These are phyloP conservation scores for Anableps anableps DNA, from an alignment of 2,797 vertebrate genomes.

Conservation along the genomic window DNA sequence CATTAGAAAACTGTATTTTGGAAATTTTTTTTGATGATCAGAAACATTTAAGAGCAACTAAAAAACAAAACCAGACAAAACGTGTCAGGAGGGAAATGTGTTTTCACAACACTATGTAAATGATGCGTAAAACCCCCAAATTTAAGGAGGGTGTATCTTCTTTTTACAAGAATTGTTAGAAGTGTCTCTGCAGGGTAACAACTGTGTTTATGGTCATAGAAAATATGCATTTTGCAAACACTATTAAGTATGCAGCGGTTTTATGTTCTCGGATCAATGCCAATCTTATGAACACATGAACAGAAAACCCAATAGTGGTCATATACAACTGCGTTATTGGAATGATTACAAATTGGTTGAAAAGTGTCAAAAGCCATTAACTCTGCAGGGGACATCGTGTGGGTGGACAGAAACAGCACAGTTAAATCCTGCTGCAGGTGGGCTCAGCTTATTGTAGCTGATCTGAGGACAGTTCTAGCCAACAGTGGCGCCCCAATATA, in stretches of 20 bases:
- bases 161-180: neutral
- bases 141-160: neutral
- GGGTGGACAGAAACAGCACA: conserved; percentile 38
- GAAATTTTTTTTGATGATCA: too few relatives aligned
- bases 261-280: neutral
- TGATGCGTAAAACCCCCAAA: too few relatives aligned
- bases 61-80: too few relatives aligned
- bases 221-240: neutral
- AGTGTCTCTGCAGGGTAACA: neutral
- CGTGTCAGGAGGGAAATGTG: too few relatives aligned
- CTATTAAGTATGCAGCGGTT: neutral
- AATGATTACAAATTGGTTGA: neutral
- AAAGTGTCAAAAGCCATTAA: neutral
- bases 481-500: conserved; percentile 38
- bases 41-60: too few relatives aligned
- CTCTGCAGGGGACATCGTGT: conserved; percentile 22
- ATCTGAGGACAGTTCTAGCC: conserved; percentile 57
- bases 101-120: too few relatives aligned
- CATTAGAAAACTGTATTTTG: too few relatives aligned
- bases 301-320: neutral
- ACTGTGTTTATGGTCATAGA: neutral
- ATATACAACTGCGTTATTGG: neutral
- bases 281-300: neutral
- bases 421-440: conserved; percentile 49
- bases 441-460: conserved; percentile 48